Evolutionary conservation across 2,888 invertebrate genomes (phyloP).

Genomic region (Glomeris marginata): DNA sequence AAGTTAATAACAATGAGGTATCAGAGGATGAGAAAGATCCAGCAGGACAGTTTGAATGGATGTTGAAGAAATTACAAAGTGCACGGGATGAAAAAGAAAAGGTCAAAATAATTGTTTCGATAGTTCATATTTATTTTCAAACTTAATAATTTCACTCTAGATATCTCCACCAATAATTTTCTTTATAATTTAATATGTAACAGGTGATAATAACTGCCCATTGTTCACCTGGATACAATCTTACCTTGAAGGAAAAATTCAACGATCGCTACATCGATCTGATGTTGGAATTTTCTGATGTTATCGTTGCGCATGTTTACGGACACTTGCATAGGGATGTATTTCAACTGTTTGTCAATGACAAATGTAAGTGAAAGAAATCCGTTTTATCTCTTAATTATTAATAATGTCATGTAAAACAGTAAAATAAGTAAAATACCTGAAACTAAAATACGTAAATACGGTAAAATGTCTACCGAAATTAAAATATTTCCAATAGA

Average conservation of each 20-base stretch:
- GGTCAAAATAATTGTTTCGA: no score
- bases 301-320: conserved; percentile 82
- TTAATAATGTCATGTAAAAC: no score
- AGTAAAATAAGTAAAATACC: no score
- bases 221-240: conserved; percentile 65
- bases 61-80: neutral
- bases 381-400: no score
- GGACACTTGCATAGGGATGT: conserved; percentile 85
- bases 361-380: conserved; percentile 8
- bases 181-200: no score
- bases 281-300: conserved; percentile 57
- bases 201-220: conserved; percentile 13
- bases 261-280: conserved; percentile 59
- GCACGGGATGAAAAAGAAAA: conserved; percentile 1
- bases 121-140: no score
- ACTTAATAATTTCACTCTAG: no score
- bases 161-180: no score
- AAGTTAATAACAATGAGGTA: neutral
- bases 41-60: conserved; percentile 9
- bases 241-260: conserved; percentile 52
- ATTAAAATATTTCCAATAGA: no score
- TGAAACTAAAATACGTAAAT: no score
- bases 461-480: no score
- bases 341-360: conserved; percentile 42
- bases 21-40: conserved; percentile 4